phyloP scores from a whole-genome alignment of 2,113 vertebrate species.

The Lycaon pictus region DNA sequence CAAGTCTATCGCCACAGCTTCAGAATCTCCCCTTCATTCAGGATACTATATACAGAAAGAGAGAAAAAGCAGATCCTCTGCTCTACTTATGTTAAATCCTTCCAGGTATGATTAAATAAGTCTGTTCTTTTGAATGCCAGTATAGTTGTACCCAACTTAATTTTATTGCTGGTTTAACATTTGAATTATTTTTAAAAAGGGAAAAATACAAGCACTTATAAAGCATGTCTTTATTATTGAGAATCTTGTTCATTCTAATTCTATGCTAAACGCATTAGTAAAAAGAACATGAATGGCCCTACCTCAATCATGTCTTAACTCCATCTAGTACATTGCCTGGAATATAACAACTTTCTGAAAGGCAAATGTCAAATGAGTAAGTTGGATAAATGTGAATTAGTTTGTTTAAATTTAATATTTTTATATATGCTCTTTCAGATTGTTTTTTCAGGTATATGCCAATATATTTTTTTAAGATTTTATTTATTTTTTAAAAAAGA shows the following conservation, averaged over 20 bases:
- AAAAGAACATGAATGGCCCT: background rate
- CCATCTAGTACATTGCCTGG: background rate
- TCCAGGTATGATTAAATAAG: background rate
- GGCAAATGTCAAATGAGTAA: background rate
- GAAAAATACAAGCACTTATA: background rate
- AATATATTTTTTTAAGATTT: background rate
- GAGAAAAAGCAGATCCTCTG: background rate
- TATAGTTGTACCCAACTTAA: background rate
- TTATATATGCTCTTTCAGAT: background rate
- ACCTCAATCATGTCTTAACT: background rate
- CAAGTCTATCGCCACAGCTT: background rate
- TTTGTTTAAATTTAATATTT: background rate
- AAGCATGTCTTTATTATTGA: background rate
- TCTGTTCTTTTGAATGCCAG: background rate
- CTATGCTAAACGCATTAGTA: background rate
- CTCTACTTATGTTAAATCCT: background rate
- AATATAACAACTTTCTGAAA: background rate
- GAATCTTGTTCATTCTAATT: background rate
- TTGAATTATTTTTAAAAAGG: slow-evolving; percentile 3
- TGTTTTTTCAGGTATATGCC: background rate
- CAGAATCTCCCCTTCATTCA: background rate
- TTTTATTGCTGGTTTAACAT: background rate
- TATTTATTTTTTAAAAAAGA: too few species aligned
- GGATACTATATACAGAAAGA: background rate
- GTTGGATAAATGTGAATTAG: background rate